phyloP scores from a whole-genome alignment of 2,888 invertebrate genomes.

The Anaspis maculata region DNA sequence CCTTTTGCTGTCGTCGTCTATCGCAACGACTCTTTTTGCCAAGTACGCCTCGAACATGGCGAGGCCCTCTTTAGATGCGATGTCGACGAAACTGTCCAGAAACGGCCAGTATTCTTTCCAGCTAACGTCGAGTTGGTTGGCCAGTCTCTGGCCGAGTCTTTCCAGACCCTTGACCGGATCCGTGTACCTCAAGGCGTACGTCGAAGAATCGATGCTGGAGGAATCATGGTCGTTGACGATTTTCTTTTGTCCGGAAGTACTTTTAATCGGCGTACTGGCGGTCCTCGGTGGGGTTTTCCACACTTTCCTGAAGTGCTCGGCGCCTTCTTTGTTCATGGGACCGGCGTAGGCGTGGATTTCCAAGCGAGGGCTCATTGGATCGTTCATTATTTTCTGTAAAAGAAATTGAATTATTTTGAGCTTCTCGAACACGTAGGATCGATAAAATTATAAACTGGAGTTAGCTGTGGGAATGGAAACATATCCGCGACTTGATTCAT shows the following conservation, averaged over 20 bases:
- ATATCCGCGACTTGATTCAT: too few species aligned
- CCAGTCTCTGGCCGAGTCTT: constrained; percentile 65
- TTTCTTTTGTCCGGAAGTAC: constrained; percentile 2
- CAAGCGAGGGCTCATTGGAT: constrained; percentile 60
- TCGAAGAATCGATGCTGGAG: constrained; percentile 7
- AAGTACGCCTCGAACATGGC: constrained; percentile 67
- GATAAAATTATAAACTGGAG: too few species aligned
- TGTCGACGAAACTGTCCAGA: constrained; percentile 70
- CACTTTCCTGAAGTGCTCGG: constrained; percentile 61
- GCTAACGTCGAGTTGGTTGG: constrained; percentile 61
- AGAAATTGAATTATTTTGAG: too few species aligned
- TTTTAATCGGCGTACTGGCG: constrained; percentile 5
- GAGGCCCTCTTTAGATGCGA: constrained; percentile 67
- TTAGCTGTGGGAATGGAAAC: too few species aligned
- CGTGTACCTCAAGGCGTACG: constrained; percentile 32
- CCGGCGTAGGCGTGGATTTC: constrained; percentile 85
- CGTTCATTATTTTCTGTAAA: constrained; percentile 51
- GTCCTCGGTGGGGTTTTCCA: constrained; percentile 77
- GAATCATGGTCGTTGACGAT: background rate
- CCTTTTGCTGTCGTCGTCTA: constrained; percentile 1
- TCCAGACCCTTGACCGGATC: constrained; percentile 88
- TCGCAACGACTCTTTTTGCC: constrained; percentile 25
- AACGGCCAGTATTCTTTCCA: constrained; percentile 96
- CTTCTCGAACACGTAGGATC: too few species aligned
- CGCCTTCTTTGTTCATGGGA: constrained; percentile 74